Evolutionary conservation across 2,797 vertebrate genomes (phyloP), one percentile per base, ranked within the genome.

Genomic region (Enteromius paludinosus): DNA sequence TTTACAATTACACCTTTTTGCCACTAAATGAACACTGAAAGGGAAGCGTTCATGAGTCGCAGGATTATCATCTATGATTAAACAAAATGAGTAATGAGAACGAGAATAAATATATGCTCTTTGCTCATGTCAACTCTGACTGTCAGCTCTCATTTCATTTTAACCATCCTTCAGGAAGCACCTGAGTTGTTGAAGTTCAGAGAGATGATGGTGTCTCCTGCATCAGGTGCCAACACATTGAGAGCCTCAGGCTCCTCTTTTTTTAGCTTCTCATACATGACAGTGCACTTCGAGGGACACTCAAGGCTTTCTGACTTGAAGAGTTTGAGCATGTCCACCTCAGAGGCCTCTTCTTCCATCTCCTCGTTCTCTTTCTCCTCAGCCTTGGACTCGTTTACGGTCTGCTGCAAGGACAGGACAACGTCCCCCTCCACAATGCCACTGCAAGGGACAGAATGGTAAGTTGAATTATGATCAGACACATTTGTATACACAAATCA

Each of bases 361-460:
- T 74, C 54, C 7, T 61, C n/a, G 33, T 70, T 49, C 47, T 86
- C 87, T 72, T 86, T 77, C 52, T 87, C 82, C 33, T 75, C 78
- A 33, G 90, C 79, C 52, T 92, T 90, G 80, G 90, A 79, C 84
- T 95, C 88, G 75, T 95, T 25, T 64, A 35, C 92, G 0, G 95
- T 98, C 94, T 99, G 98, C 90, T 97, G 96, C 91, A 99, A 93
- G 81, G 98, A 99, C 91, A 99, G 90, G 88, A 99, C 94, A 85
- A 96, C 83, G 66, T 97, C 95, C 86, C 96, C 96, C 89, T 99
- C 96, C 90, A 97, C 96, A 92, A 99, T 93, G 89, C 96, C 97
- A 92, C 98, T 99, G 93, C 11, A 84, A 2, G 28, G 38, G 38
- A 82, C 14, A 76, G 23, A 52, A 61, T 11, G 15, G 8, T 17